These are phyloP conservation scores for Trogon surrucura DNA, from an alignment of 2,113 vertebrate genomes.

Conservation along the genomic window DNA sequence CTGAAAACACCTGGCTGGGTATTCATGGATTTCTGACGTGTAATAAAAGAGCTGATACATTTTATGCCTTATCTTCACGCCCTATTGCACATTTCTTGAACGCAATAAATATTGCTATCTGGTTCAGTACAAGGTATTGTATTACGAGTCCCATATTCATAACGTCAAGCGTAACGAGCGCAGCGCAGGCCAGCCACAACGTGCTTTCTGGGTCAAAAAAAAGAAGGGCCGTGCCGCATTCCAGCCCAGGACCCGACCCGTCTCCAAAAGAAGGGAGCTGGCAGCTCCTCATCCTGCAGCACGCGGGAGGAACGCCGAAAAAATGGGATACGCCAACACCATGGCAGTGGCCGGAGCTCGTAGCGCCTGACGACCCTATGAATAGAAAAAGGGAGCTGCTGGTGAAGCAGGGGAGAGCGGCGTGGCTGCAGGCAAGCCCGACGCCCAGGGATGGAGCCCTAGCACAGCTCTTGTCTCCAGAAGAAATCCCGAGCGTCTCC, in stretches of 20 bases:
- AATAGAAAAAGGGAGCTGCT: not conserved
- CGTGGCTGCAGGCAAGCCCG: not conserved
- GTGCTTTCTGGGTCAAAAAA: constrained; percentile 23
- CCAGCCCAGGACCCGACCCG: constrained; percentile 11
- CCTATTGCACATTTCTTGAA: constrained; percentile 55
- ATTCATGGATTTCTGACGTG: not conserved
- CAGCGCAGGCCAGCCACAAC: constrained; percentile 26
- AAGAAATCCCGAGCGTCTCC: not conserved
- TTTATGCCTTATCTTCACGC: constrained; percentile 19
- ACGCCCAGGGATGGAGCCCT: not conserved
- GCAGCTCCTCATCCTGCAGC: not conserved
- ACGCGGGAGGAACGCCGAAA: not conserved
- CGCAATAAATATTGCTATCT: constrained; percentile 51
- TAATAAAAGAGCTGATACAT: not conserved
- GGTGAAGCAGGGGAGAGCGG: not conserved
- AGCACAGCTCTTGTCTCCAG: not conserved
- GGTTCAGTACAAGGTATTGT: constrained; percentile 4
- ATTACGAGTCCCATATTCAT: not conserved
- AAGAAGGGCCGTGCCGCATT: not conserved
- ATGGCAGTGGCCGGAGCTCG: not conserved
- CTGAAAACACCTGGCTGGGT: not conserved
- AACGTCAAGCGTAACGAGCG: not conserved
- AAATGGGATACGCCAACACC: not conserved
- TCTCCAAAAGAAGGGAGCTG: not conserved
- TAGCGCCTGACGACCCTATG: not conserved